Evolutionary conservation across 2,888 invertebrate species (phyloP), one percentile per base, ranked within the genome.

Genomic region (Rhagophthalmus giganteus): DNA sequence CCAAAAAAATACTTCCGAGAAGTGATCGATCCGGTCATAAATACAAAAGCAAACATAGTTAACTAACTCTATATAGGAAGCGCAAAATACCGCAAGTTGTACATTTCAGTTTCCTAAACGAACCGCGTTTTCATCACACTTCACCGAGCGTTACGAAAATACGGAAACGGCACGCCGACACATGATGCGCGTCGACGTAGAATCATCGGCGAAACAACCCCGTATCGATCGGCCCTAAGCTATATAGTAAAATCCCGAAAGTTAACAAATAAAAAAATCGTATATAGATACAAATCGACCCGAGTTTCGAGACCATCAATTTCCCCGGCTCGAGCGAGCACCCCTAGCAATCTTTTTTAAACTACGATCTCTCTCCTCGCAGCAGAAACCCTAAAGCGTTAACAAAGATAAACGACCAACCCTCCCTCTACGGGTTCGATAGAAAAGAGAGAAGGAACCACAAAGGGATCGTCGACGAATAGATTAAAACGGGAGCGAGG

Each of bases 301-400:
- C 4, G 7, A 20, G 20, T 20, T 5, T 20, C 7, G 7, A 7
- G 7, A 3, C 3, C 20, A 20, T 20, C 20, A 20, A 20, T 20
- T 20, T 7, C 20, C 20, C 20, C 3, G 7, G 3, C 3, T 20
- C 20, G 7, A 9, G 2, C 2, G 7, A 9, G 2, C 2, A 33
- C 55, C 58, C 55, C 42, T 41, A 44, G 54, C 50, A 40, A 55
- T 55, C 52, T 55, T 55, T 53, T 57, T 57, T 48, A 47, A 45
- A 30, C 34, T 39, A 41, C 49, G n/a, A 46, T 37, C 52, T 54
- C 54, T 48, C 40, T 28, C 11, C 16, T 25, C n/a, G 27, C 13
- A 27, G 38, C 30, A 16, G 32, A 37, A 48, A 48, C 47, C 30
- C 45, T 11, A 2, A 10, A 34, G 3, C 20, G 20, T n/a, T 32